Conservation (phyloP, 2,888 invertebrate species). For the Drosophila fulvimacula region DNA sequence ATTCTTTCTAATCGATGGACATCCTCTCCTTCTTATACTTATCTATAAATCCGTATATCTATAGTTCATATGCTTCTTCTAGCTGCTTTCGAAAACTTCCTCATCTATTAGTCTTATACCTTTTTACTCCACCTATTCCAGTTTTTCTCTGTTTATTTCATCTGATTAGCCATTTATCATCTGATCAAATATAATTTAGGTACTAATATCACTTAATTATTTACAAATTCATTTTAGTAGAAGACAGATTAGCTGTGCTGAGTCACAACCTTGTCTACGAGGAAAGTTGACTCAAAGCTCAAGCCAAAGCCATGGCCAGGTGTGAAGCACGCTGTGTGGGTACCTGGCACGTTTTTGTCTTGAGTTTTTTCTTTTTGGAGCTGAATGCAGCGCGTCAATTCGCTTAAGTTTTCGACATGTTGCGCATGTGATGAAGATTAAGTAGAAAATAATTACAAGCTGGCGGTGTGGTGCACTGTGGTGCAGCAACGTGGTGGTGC, state of each 20-base stretch:
- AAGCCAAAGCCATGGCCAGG: conserved; percentile 17
- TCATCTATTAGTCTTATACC: neutral
- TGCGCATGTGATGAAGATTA: conserved; percentile 80
- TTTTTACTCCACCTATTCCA: neutral
- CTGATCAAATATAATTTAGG: neutral
- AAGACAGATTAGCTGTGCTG: neutral
- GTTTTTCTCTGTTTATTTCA: neutral
- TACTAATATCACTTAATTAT: conserved; percentile 4
- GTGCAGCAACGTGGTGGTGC: conserved; percentile 10
- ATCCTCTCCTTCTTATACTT: too few species aligned
- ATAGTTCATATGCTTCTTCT: neutral
- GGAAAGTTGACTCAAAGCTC: neutral
- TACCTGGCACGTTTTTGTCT: conserved; percentile 7
- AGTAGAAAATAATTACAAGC: conserved; percentile 81
- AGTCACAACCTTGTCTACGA: neutral
- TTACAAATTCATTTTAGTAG: neutral
- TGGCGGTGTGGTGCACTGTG: conserved; percentile 22
- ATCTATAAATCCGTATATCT: neutral
- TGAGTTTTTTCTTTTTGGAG: neutral
- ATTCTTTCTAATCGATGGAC: too few species aligned
- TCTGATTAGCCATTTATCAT: conserved; percentile 3
- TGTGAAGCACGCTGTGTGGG: conserved; percentile 43
- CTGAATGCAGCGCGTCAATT: conserved; percentile 62
- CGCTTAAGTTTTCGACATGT: conserved; percentile 80
- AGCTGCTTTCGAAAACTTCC: neutral